Evolutionary conservation across 2,888 invertebrate genomes (phyloP).

Genomic region (Conus canariensis): DNA sequence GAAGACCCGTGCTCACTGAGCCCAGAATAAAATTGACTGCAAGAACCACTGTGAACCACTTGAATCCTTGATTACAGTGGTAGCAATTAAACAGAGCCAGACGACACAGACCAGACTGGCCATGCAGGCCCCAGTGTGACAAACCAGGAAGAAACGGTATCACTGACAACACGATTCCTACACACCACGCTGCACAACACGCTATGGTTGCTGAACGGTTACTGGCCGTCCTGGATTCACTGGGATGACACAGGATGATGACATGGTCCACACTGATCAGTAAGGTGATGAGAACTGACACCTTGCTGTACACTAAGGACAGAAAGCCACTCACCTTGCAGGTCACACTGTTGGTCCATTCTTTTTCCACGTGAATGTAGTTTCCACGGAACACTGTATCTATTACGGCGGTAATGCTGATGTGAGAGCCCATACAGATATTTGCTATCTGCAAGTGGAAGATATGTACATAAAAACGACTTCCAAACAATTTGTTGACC

Average conservation of each 20-base stretch:
- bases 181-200: conserved; percentile 31
- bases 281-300: conserved; percentile 32
- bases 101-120: not conserved
- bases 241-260: conserved; percentile 39
- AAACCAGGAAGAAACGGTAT: not conserved
- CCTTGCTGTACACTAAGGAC: conserved; percentile 36
- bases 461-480: conserved; percentile 35
- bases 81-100: not conserved
- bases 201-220: conserved; percentile 34
- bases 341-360: conserved; percentile 35
- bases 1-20: not conserved
- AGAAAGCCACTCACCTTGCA: conserved; percentile 45
- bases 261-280: conserved; percentile 45
- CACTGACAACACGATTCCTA: not conserved
- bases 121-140: not conserved
- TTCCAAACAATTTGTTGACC: not conserved
- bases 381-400: conserved; percentile 38
- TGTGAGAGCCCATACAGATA: conserved; percentile 40
- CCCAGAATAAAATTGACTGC: not conserved
- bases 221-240: conserved; percentile 31
- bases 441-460: conserved; percentile 39
- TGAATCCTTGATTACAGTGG: not conserved
- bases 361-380: conserved; percentile 18
- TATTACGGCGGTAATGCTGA: conserved; percentile 32
- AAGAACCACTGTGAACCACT: not conserved